Conservation (phyloP, 2,113 vertebrate genomes). For the Ceratotherium simum region DNA sequence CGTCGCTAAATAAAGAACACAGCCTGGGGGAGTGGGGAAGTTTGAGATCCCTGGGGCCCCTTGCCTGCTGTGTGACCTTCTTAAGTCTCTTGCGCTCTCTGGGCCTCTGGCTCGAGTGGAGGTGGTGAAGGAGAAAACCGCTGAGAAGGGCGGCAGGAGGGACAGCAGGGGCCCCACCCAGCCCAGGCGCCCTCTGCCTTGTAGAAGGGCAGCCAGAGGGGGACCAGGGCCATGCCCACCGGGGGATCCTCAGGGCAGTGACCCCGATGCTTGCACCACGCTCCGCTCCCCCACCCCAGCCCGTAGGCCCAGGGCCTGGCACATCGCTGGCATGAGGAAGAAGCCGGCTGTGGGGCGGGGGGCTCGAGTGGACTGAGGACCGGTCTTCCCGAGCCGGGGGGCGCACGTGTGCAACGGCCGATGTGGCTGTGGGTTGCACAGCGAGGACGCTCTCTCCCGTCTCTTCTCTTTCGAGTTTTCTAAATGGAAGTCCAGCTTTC, state of each 20-base stretch:
- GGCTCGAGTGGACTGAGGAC: not conserved
- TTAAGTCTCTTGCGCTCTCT: not conserved
- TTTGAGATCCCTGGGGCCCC: not conserved
- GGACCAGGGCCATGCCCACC: fast-evolving
- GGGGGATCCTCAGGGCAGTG: fast-evolving
- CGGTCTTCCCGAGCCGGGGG: not conserved
- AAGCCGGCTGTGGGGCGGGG: not conserved
- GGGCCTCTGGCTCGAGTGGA: not conserved
- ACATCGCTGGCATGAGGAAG: not conserved
- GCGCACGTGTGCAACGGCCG: no score
- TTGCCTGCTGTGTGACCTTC: not conserved
- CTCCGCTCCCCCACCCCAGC: fast-evolving
- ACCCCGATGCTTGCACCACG: fast-evolving
- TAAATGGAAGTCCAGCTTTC: no score
- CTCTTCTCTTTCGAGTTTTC: not conserved
- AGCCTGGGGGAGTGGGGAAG: not conserved
- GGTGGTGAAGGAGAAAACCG: not conserved
- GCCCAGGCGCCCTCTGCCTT: not conserved
- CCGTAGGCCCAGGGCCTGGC: no score
- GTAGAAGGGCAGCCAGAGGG: not conserved
- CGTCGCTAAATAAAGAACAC: fast-evolving
- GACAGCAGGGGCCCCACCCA: not conserved
- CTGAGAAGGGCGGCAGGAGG: not conserved
- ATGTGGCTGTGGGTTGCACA: not conserved
- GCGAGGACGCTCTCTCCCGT: fast-evolving